Percentiles rank a stretch among this genome's conserved stretches.
phyloP scores from a whole-genome alignment of 2,888 invertebrate species.

The Latrodectus elegans region DNA sequence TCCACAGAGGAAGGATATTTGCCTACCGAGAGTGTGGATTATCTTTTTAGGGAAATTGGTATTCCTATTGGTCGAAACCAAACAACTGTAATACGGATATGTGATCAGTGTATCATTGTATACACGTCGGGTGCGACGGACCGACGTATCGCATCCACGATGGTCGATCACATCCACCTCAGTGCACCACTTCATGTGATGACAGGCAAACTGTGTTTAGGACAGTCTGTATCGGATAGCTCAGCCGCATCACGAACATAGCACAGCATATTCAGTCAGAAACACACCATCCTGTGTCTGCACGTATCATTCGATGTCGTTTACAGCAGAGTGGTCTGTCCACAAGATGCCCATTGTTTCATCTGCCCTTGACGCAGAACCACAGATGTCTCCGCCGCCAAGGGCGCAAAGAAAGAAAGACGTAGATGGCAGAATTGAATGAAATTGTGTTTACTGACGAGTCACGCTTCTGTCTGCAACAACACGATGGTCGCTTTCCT shows the following conservation, averaged over 20 bases:
- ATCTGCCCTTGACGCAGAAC: not conserved
- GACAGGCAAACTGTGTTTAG: not conserved
- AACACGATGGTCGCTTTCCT: not conserved
- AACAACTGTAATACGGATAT: no score
- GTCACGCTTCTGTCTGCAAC: not conserved
- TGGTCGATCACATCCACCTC: no score
- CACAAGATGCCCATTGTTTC: constrained; percentile 3
- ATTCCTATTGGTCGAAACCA: no score
- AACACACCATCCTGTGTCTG: not conserved
- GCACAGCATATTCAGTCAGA: constrained; percentile 2
- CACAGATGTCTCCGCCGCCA: constrained; percentile 3
- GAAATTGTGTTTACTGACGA: not conserved
- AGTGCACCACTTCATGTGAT: no score
- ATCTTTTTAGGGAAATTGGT: no score
- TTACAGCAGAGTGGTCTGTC: not conserved
- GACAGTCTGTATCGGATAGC: not conserved
- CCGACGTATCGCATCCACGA: no score
- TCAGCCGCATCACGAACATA: constrained; percentile 1
- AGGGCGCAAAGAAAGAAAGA: not conserved
- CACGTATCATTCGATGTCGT: constrained; percentile 10
- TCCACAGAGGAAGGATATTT: no score
- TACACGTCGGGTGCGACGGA: no score
- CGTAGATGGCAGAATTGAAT: constrained; percentile 6
- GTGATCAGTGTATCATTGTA: no score
- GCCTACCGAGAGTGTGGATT: no score